Conservation (phyloP, 2,888 invertebrate species). For the Melieria omissa region DNA sequence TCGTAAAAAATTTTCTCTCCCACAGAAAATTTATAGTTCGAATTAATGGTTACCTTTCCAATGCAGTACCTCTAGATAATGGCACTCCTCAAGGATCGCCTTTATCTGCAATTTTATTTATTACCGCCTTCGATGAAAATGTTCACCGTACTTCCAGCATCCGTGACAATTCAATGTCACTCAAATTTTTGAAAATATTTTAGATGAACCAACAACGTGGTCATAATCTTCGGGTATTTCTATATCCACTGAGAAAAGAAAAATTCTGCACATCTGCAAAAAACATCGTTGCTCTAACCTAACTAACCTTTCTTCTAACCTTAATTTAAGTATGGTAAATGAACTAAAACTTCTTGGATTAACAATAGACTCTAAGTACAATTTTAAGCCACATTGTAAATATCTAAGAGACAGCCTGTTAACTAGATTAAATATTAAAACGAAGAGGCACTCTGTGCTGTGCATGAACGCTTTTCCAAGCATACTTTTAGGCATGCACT, state of each 20-base stretch:
- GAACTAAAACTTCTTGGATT: neutral
- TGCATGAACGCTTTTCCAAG: too few relatives aligned
- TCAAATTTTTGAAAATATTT: neutral
- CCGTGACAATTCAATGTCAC: neutral
- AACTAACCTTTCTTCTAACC: neutral
- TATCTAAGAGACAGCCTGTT: neutral
- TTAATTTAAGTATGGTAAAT: neutral
- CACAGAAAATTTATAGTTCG: conserved; percentile 33
- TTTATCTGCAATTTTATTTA: conserved; percentile 35
- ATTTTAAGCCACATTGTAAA: too few relatives aligned
- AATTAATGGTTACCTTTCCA: conserved; percentile 21
- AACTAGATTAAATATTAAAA: neutral
- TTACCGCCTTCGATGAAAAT: conserved; percentile 32
- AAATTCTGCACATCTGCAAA: neutral
- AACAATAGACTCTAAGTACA: neutral
- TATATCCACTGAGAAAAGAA: neutral
- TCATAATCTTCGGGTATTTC: neutral
- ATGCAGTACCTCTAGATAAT: conserved; percentile 24
- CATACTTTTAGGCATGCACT: too few relatives aligned
- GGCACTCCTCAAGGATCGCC: conserved; percentile 38
- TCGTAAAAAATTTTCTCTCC: conserved; percentile 32
- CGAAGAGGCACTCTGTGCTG: too few relatives aligned
- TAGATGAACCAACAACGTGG: neutral
- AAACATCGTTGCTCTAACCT: neutral
- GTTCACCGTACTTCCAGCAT: neutral